Evolutionary conservation across 1,140 invertebrate species (phyloP), one percentile per base, ranked within the genome.

Genomic region (Pseudomyrmex pallidus): DNA sequence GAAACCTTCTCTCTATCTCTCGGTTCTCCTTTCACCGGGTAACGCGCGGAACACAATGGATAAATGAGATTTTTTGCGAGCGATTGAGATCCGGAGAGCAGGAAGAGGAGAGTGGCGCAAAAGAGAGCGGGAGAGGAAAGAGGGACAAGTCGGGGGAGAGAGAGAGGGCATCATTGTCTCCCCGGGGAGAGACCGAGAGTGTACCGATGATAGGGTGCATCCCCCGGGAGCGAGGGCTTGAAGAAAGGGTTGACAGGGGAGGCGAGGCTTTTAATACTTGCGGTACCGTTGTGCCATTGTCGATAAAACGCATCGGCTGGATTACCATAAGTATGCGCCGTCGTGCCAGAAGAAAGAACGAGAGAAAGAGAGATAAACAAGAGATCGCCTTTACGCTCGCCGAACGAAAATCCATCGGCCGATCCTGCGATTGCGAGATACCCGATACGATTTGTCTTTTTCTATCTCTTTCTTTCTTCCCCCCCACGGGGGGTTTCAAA

Each of bases 1-100:
- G 61, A 62, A 9, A 67, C 66, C 57, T 48, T 82, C 52, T 59
- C 66, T 13, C 77, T 52, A 66, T 74, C 66, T 73, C 44, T 82
- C 61, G 22, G 25, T 15, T 83, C 82, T 88, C 54, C 20, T 68
- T 86, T 82, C 77, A 80, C 61, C 77, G 82, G 72, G 85, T 91
- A 92, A 91, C 91, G 87, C 91, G 87, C 91, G 85, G 77, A 61
- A 83, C 87, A 94, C 92, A 93, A 94, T 94, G 90, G 92, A 92
- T 93, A 93, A 94, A 94, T 93, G 93, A 93, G 92, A 93, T 94
- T 93, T 93, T 94, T 93, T 93, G 91, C 90, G 90, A 93, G 85
- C 92, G 92, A 93, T 93, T 93, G 92, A 93, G 92, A 93, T 92
- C 90, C 87, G 84, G 35, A 91, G 89, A 91, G 88, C 84, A 85